Conservation (phyloP, 1,140 invertebrate genomes). For the Venustaconcha ellipsiformis region DNA sequence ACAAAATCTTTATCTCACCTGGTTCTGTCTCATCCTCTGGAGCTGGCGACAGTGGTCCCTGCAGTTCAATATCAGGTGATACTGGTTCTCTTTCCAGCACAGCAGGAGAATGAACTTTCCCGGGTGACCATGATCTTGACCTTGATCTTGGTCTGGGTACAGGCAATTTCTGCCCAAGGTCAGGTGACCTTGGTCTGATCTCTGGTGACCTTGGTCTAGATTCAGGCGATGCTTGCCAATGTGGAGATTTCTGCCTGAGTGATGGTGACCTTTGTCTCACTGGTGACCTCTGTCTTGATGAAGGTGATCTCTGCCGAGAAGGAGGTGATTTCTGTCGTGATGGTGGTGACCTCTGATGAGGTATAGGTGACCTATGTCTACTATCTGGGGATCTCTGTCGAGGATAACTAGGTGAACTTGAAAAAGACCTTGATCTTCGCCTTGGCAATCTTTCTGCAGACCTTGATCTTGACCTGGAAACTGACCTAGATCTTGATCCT, state of each 20-base stretch:
- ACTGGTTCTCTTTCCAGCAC: not conserved
- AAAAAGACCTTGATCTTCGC: constrained; percentile 8
- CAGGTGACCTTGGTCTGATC: constrained; percentile 40
- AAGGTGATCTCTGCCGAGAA: no score
- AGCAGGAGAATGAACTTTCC: not conserved
- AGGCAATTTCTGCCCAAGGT: no score
- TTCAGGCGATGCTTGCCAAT: constrained; percentile 3
- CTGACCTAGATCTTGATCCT: constrained; percentile 20
- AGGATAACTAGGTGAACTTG: constrained; percentile 11
- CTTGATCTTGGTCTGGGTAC: constrained; percentile 6
- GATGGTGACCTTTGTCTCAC: constrained; percentile 31
- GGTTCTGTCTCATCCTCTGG: not conserved
- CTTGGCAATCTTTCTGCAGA: constrained; percentile 30
- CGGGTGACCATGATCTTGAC: constrained; percentile 19
- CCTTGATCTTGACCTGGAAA: not conserved
- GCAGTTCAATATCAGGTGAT: not conserved
- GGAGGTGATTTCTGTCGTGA: no score
- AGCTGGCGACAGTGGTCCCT: constrained; percentile 10
- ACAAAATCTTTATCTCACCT: not conserved
- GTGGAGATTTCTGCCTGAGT: constrained; percentile 4
- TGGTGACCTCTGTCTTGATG: not conserved
- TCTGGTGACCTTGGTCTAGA: no score
- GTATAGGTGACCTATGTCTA: no score
- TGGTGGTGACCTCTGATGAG: no score
- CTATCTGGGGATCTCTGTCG: not conserved